Conservation (phyloP, 2,113 vertebrate species). For the Brienomyrus longianalis region DNA sequence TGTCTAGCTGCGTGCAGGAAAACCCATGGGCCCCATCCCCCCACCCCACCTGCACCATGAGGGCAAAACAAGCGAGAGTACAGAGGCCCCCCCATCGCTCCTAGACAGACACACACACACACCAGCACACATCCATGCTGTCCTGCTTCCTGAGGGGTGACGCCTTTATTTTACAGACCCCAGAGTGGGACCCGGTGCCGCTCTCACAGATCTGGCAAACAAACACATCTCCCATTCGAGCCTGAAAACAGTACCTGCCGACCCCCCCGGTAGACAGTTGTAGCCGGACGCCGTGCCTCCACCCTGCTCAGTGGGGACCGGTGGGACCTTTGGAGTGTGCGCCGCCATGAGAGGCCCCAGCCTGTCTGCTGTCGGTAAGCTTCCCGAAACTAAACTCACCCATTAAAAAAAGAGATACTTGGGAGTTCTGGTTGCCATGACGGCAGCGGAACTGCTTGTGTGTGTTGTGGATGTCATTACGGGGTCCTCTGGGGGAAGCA, state of each 20-base stretch:
- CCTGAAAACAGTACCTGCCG: neutral
- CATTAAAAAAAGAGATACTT: neutral
- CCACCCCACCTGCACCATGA: neutral
- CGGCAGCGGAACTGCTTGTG: slow-evolving; percentile 8
- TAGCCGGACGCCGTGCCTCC: neutral
- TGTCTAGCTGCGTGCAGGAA: neutral
- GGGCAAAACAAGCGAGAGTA: neutral
- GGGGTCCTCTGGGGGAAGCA: neutral
- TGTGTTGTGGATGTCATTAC: slow-evolving; percentile 16
- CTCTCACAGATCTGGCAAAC: neutral
- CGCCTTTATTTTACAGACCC: neutral
- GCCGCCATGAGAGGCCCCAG: no score
- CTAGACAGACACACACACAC: neutral
- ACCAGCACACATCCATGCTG: neutral
- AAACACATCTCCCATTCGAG: neutral
- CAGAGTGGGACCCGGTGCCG: neutral
- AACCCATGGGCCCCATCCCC: slow-evolving; percentile 7
- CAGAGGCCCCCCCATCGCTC: neutral
- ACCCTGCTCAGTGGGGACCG: neutral
- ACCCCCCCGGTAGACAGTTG: neutral
- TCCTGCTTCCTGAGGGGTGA: neutral
- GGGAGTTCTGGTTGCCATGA: neutral
- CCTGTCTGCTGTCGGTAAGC: neutral
- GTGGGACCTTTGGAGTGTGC: neutral
- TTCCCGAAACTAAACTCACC: neutral